Evolutionary conservation across 2,888 invertebrate species (phyloP).

Genomic region (Cataglyphis rosenhaueri): DNA sequence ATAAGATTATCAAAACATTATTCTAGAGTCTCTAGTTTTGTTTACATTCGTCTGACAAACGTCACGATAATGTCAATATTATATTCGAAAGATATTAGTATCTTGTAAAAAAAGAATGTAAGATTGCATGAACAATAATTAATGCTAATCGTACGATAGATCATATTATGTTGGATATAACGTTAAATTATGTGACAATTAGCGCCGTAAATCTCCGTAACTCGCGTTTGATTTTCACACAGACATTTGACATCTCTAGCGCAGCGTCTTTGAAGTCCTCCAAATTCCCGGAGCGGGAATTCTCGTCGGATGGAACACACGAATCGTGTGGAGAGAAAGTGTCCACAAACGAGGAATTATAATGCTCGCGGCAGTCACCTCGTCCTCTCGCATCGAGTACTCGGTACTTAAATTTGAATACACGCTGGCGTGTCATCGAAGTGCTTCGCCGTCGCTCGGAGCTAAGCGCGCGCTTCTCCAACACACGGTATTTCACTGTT

Average conservation of each 20-base stretch:
- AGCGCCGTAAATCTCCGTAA: constrained; percentile 5
- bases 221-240: constrained; percentile 62
- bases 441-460: constrained; percentile 65
- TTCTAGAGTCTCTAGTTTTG: neutral
- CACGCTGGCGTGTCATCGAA: constrained; percentile 66
- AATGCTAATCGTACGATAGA: neutral
- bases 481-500: constrained; percentile 35
- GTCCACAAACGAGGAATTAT: constrained; percentile 73
- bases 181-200: constrained; percentile 24
- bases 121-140: neutral
- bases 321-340: constrained; percentile 72
- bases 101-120: neutral
- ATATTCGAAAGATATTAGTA: neutral
- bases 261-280: constrained; percentile 51
- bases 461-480: constrained; percentile 42
- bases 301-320: constrained; percentile 39
- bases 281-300: constrained; percentile 38
- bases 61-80: neutral
- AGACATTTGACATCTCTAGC: constrained; percentile 46
- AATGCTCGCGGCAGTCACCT: constrained; percentile 63
- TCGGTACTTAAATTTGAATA: constrained; percentile 69
- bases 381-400: constrained; percentile 63
- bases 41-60: constrained; percentile 16
- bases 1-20: neutral
- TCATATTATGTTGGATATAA: neutral